Evolutionary conservation across 2,113 vertebrate genomes (phyloP).

Genomic region (Malurus elegans): DNA sequence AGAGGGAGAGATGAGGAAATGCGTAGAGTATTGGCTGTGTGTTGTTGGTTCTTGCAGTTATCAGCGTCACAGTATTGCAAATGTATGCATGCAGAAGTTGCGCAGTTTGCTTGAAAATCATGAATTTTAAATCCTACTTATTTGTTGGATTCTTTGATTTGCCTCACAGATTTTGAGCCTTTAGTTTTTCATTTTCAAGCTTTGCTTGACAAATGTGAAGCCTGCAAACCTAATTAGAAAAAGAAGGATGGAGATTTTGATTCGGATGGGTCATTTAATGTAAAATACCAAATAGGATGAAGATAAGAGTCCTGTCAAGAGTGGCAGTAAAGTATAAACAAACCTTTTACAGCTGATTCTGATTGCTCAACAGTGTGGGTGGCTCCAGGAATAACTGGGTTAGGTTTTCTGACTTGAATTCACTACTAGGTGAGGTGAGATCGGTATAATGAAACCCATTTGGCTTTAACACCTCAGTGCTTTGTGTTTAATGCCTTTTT

Average conservation of each 20-base stretch:
- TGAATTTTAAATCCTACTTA: background rate
- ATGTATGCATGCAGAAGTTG: background rate
- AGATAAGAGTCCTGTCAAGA: background rate
- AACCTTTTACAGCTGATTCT: background rate
- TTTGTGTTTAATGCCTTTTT: background rate
- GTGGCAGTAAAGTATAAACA: background rate
- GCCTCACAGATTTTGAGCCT: background rate
- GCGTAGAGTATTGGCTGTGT: background rate
- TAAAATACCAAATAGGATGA: background rate
- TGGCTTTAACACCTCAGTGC: background rate
- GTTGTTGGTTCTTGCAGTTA: background rate
- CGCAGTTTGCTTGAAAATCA: background rate
- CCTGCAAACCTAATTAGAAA: background rate
- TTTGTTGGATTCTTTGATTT: background rate
- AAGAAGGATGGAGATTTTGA: background rate
- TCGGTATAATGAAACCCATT: background rate
- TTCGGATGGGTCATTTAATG: background rate
- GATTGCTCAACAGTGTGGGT: background rate
- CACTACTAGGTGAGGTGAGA: accelerated
- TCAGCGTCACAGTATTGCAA: background rate
- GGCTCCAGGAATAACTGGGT: background rate
- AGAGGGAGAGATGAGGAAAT: background rate
- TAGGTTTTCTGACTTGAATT: background rate
- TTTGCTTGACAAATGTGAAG: background rate
- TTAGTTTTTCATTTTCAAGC: conserved; percentile 7